Conservation (phyloP, 1,140 invertebrate species). For the Lasioglossum albipes region DNA sequence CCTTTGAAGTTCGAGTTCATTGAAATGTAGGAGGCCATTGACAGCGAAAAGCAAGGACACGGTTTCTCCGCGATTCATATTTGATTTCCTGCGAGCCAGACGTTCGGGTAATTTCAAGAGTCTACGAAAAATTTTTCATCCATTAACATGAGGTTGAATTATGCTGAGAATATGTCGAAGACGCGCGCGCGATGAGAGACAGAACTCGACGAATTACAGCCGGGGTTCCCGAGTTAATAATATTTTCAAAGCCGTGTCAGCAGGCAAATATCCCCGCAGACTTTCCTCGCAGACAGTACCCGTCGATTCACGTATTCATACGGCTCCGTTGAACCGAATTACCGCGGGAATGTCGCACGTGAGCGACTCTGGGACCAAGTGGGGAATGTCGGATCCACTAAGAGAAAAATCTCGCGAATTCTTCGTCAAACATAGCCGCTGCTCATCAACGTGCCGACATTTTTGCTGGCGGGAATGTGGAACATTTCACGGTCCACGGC, state of each 20-base stretch:
- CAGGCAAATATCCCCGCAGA: neutral
- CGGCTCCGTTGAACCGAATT: neutral
- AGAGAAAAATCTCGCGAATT: conserved; percentile 22
- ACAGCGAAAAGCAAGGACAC: neutral
- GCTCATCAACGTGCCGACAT: conserved; percentile 3
- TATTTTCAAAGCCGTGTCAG: neutral
- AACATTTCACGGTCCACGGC: conserved; percentile 2
- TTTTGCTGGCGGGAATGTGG: neutral
- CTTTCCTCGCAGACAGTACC: neutral
- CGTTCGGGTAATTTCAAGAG: too few species aligned
- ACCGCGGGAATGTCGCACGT: neutral
- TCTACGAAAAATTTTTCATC: too few species aligned
- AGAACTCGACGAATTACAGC: too few species aligned
- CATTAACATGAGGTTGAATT: too few species aligned
- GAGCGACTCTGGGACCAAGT: too few species aligned
- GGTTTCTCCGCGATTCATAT: too few species aligned
- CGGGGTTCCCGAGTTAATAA: neutral
- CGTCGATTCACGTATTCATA: neutral
- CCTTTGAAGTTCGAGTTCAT: neutral
- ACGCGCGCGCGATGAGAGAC: too few species aligned
- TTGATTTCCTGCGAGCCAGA: too few species aligned
- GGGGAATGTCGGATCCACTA: neutral
- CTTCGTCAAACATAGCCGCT: conserved; percentile 10
- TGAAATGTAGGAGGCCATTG: neutral
- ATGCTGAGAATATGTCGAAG: too few species aligned